Base-by-base conservation (phyloP, 2,797 vertebrate species). In the Leptatherina wallacei region DNA sequence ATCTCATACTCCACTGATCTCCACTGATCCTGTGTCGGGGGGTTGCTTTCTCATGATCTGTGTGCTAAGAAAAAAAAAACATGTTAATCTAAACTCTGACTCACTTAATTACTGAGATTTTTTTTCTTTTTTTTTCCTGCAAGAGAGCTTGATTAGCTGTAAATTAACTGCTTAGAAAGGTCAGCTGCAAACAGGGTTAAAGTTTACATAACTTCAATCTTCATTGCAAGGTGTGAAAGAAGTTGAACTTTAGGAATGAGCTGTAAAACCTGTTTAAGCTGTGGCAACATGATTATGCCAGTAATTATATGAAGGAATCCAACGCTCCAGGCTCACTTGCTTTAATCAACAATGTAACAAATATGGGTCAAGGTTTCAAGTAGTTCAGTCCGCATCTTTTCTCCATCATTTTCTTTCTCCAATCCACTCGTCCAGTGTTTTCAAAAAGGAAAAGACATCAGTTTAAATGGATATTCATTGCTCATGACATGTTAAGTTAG, bases 391-490 rank as follows among this genome's bases (percentile, higher is more conserved):
- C 33, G 71, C 22, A 55, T 83, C 22, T 47, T 33, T 59, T 54
- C 36, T 14, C 22, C 20, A 33, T 49, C 0, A 13, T 67, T 81
- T 61, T 73, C 61, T 81, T 61, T 55, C 65, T 55, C 40, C 7
- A 2, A 14, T 61, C 22, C 30, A 58, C n/a, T 62, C 36, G 58
- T 80, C 59, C 49, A 27, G 4, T 68, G 24, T n/a, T 63, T 72
- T 66, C 35, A 57, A 66, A 68, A 75, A 2, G 10, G 60, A 66
- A 68, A 75, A 2, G 10, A 16, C 38, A 57, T 69, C 51, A 71
- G 61, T 76, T 33, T 77, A 67, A 82, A 84, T 85, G 71, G 84
- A 86, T 86, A 72, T 44, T 24, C 47, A 52, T 56, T 42, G n/a
- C 60, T 59, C 22, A 33, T 58, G 65, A 69, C 77, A 60, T 77